phyloP scores from a whole-genome alignment of 1,140 invertebrate genomes.

The Metaphire vulgaris region DNA sequence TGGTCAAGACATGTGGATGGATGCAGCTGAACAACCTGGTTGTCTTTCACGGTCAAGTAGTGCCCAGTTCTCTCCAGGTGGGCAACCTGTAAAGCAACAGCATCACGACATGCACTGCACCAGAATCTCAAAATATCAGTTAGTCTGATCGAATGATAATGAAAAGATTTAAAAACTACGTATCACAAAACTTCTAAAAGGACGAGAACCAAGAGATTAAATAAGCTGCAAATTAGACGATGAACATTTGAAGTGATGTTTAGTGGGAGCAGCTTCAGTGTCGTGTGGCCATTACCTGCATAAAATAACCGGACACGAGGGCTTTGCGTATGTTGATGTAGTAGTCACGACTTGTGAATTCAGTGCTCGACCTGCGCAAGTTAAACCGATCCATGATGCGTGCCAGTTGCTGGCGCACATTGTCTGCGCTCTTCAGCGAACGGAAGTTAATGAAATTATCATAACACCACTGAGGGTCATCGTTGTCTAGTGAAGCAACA shows the following conservation, averaged over 20 bases:
- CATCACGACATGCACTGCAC: too few species aligned
- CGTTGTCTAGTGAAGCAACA: slow-evolving; percentile 57
- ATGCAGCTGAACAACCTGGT: slow-evolving; percentile 96
- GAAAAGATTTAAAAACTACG: too few species aligned
- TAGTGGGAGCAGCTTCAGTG: too few species aligned
- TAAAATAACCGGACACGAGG: slow-evolving; percentile 95
- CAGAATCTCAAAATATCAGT: too few species aligned
- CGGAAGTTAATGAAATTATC: slow-evolving; percentile 99
- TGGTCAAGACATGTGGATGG: slow-evolving; percentile 97
- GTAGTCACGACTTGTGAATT: slow-evolving; percentile 97
- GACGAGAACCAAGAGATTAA: too few species aligned
- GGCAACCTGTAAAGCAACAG: slow-evolving; percentile 67
- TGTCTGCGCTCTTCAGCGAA: slow-evolving; percentile 87
- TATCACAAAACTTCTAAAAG: too few species aligned
- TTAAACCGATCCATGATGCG: slow-evolving; percentile 88
- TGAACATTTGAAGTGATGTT: too few species aligned
- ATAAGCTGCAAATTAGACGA: too few species aligned
- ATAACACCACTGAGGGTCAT: slow-evolving; percentile 97
- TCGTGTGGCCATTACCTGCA: too few species aligned
- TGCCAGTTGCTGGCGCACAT: slow-evolving; percentile 73
- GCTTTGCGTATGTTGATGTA: slow-evolving; percentile 98
- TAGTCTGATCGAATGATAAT: too few species aligned
- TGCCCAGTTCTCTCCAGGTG: slow-evolving; percentile 91
- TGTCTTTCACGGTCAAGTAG: slow-evolving; percentile 98
- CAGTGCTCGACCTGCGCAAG: slow-evolving; percentile 80